Evolutionary conservation across 2,888 invertebrate species (phyloP).

Genomic region (Eucera pruinosa): DNA sequence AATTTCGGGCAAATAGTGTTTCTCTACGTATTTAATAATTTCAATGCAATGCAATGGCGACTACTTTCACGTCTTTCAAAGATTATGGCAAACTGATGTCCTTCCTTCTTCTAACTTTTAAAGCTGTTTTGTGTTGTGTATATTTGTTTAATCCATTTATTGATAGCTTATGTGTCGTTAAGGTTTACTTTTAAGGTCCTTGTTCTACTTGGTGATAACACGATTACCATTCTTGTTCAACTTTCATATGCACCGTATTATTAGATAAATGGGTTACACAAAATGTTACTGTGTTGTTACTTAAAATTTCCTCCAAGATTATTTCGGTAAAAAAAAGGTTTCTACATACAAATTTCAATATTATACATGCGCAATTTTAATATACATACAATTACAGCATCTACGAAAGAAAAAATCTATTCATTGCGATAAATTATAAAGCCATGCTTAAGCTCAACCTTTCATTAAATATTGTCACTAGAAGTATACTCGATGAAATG

Average conservation of each 20-base stretch:
- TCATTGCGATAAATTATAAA: neutral
- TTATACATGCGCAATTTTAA: neutral
- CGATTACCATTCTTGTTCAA: neutral
- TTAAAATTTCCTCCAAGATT: neutral
- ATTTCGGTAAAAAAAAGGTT: neutral
- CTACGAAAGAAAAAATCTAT: neutral
- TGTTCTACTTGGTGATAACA: no score
- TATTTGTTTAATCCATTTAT: constrained; percentile 3
- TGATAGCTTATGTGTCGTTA: no score
- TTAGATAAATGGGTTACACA: constrained; percentile 5
- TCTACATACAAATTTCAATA: neutral
- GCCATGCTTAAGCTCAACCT: constrained; percentile 5
- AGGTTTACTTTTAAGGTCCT: no score
- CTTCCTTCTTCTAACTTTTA: neutral
- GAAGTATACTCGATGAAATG: neutral
- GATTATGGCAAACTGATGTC: neutral
- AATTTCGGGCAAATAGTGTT: neutral
- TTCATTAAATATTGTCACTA: neutral
- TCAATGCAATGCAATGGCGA: neutral
- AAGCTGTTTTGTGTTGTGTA: constrained; percentile 2
- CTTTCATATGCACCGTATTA: neutral
- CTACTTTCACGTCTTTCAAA: neutral
- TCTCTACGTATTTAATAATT: neutral
- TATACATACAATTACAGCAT: constrained; percentile 1
- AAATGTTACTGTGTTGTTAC: neutral